Evolutionary conservation across 2,797 vertebrate species (phyloP).

Genomic region (Neomorphus geoffroyi): DNA sequence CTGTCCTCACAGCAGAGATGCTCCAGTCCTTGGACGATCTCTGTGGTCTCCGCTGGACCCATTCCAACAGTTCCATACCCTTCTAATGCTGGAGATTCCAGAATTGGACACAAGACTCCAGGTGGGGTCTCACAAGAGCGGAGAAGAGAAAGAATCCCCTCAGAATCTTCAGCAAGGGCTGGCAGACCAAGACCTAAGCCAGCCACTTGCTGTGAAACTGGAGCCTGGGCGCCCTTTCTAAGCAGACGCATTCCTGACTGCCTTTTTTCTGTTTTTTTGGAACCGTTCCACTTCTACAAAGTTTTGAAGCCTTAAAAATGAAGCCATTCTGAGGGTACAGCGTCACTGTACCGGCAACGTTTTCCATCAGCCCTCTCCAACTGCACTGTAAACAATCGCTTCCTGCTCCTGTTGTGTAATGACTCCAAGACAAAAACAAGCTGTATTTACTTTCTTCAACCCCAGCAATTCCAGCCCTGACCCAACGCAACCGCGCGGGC

Average conservation of each 20-base stretch:
- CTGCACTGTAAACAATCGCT: constrained; percentile 18
- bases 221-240: background rate
- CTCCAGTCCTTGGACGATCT: too few species aligned
- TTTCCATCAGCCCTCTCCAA: constrained; percentile 13
- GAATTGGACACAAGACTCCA: too few species aligned
- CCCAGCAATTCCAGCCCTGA: constrained; percentile 33
- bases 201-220: background rate
- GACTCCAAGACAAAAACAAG: constrained; percentile 22
- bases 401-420: constrained; percentile 50
- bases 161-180: background rate
- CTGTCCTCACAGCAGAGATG: too few species aligned
- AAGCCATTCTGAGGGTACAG: background rate
- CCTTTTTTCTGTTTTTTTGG: background rate
- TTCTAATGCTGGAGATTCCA: too few species aligned
- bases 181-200: background rate
- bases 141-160: too few species aligned
- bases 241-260: constrained; percentile 7
- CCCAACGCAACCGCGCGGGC: background rate
- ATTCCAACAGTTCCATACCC: too few species aligned
- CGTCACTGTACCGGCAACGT: background rate
- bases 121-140: too few species aligned
- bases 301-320: background rate
- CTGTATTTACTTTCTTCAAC: constrained; percentile 56
- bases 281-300: background rate
- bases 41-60: too few species aligned